Evolutionary conservation across 1,140 invertebrate genomes (phyloP).

Genomic region (Propsilocerus akamusi): DNA sequence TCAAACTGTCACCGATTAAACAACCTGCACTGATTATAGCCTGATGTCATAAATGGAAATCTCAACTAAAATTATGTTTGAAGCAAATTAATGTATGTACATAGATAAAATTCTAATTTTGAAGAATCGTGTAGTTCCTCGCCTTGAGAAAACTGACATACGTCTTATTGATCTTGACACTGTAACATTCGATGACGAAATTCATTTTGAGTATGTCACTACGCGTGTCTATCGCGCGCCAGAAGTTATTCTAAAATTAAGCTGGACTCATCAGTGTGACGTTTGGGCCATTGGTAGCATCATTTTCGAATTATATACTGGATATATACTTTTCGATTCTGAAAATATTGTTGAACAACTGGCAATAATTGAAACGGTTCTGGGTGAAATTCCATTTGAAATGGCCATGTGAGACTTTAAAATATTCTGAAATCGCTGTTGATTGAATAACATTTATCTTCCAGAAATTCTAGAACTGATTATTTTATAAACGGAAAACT

Average conservation of each 20-base stretch:
- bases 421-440: constrained; percentile 10
- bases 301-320: constrained; percentile 95
- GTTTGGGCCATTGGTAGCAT: constrained; percentile 99
- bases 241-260: constrained; percentile 97
- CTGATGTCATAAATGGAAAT: too few species aligned
- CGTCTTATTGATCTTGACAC: constrained; percentile 98
- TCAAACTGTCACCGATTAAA: too few species aligned
- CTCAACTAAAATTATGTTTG: constrained; percentile 6
- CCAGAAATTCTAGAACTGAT: constrained; percentile 93
- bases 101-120: constrained; percentile 22
- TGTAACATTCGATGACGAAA: constrained; percentile 98
- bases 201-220: constrained; percentile 98
- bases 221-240: constrained; percentile 97
- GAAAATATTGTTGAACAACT: constrained; percentile 99
- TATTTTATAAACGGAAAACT: constrained; percentile 89
- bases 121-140: constrained; percentile 67
- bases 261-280: constrained; percentile 99
- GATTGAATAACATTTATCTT: constrained; percentile 12
- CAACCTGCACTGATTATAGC: too few species aligned
- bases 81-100: neutral
- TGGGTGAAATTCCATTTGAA: constrained; percentile 87
- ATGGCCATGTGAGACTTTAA: constrained; percentile 26
- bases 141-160: constrained; percentile 84
- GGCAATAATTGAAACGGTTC: constrained; percentile 98
- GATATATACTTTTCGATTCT: constrained; percentile 97